Percentiles rank a stretch among this genome's conserved stretches.
phyloP scores from a whole-genome alignment of 1,140 invertebrate species.

The Cheumatopsyche charites region DNA sequence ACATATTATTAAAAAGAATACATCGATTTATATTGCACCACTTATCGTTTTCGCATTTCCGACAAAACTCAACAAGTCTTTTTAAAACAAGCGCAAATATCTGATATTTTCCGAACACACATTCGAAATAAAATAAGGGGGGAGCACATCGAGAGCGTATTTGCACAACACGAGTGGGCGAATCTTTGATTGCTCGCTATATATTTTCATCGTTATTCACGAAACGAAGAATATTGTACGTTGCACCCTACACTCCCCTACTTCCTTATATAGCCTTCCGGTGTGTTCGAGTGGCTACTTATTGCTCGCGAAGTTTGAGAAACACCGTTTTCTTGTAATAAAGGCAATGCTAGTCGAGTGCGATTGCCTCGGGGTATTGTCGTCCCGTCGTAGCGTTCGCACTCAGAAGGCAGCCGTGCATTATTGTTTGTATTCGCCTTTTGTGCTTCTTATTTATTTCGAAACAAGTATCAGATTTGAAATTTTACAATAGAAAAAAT shows the following conservation, averaged over 20 bases:
- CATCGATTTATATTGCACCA: no score
- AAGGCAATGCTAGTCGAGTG: constrained; percentile 30
- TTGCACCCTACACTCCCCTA: no score
- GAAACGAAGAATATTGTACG: constrained; percentile 18
- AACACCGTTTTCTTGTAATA: constrained; percentile 29
- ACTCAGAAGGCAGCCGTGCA: no score
- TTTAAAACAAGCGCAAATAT: no score
- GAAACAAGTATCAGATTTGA: no score
- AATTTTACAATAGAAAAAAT: no score
- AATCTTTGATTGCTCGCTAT: constrained; percentile 6
- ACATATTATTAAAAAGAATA: no score
- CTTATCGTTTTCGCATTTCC: no score
- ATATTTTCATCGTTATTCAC: constrained; percentile 13
- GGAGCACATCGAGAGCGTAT: constrained; percentile 1
- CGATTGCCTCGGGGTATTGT: constrained; percentile 7
- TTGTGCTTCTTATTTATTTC: no score
- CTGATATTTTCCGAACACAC: no score
- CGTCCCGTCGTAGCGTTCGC: not conserved
- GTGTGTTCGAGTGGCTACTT: constrained; percentile 15
- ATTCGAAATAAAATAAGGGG: not conserved
- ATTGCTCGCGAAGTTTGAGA: constrained; percentile 13
- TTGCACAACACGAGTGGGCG: not conserved
- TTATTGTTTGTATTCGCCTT: no score
- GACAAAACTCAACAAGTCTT: no score
- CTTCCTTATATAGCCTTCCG: not conserved